These are phyloP conservation scores for Samia ricini DNA, from an alignment of 1,140 invertebrate genomes.

Conservation along the genomic window DNA sequence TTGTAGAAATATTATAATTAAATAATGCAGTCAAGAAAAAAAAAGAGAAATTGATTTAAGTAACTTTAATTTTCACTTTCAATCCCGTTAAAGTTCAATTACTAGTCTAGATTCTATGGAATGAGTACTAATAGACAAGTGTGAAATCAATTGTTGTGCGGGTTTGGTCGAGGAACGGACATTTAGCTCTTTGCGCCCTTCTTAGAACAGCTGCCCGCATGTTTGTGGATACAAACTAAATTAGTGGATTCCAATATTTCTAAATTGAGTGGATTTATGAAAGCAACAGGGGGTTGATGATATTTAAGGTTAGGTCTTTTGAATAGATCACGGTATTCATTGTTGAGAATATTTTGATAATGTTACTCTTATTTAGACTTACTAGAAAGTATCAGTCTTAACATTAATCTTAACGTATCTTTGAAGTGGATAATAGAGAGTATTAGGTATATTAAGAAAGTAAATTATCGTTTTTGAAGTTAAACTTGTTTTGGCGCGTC, in stretches of 20 bases:
- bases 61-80: neutral
- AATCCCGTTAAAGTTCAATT: neutral
- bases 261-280: slow-evolving; percentile 31
- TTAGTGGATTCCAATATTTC: slow-evolving; percentile 31
- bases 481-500: no score
- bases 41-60: neutral
- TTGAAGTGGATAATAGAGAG: no score
- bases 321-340: neutral
- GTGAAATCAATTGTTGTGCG: slow-evolving; percentile 59
- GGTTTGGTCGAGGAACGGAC: slow-evolving; percentile 47
- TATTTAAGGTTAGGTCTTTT: neutral
- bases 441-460: no score
- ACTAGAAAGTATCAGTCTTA: no score
- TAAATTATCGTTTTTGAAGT: no score
- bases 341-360: neutral
- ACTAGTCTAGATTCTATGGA: slow-evolving; percentile 3
- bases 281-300: slow-evolving; percentile 12
- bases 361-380: neutral
- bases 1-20: neutral
- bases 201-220: slow-evolving; percentile 67
- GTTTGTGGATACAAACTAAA: slow-evolving; percentile 38
- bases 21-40: neutral
- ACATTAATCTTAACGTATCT: no score
- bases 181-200: slow-evolving; percentile 42
- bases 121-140: slow-evolving; percentile 38